These are phyloP conservation scores for Drosophila pegasa DNA, from an alignment of 2,888 invertebrate species.

Conservation along the genomic window DNA sequence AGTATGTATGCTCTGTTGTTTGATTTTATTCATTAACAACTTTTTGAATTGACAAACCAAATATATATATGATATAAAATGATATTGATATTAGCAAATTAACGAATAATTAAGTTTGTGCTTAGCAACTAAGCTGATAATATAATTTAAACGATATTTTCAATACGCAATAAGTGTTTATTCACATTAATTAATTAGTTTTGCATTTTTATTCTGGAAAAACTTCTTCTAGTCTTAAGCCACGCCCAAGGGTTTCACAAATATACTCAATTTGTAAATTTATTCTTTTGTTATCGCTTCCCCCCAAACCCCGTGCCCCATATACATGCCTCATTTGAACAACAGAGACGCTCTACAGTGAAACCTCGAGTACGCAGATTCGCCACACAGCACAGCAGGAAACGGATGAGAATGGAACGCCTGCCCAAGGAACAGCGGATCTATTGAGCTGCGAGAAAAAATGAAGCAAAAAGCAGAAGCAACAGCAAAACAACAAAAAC, in stretches of 20 bases:
- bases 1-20: constrained; percentile 36
- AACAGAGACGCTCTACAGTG: constrained; percentile 79
- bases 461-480: constrained; percentile 34
- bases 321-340: constrained; percentile 34
- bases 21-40: constrained; percentile 54
- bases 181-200: constrained; percentile 37
- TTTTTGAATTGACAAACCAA: constrained; percentile 26
- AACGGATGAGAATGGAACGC: constrained; percentile 47
- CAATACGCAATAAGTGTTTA: constrained; percentile 37
- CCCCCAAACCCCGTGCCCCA: constrained; percentile 41
- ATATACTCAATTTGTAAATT: constrained; percentile 70
- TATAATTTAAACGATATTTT: constrained; percentile 24
- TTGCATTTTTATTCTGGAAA: constrained; percentile 52
- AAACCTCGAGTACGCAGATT: constrained; percentile 69
- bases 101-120: constrained; percentile 18
- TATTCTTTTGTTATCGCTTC: constrained; percentile 69
- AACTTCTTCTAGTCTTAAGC: constrained; percentile 45
- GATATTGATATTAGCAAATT: constrained; percentile 19
- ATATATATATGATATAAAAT: constrained; percentile 26
- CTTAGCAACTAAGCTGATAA: constrained; percentile 41
- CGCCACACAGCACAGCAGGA: constrained; percentile 71
- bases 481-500: constrained; percentile 36
- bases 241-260: constrained; percentile 41
- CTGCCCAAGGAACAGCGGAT: constrained; percentile 32
- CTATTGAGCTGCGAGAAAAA: constrained; percentile 62